Percentiles rank a stretch among this genome's conserved stretches.
phyloP scores from a whole-genome alignment of 2,888 invertebrate genomes.

The Eupithecia insigniata region DNA sequence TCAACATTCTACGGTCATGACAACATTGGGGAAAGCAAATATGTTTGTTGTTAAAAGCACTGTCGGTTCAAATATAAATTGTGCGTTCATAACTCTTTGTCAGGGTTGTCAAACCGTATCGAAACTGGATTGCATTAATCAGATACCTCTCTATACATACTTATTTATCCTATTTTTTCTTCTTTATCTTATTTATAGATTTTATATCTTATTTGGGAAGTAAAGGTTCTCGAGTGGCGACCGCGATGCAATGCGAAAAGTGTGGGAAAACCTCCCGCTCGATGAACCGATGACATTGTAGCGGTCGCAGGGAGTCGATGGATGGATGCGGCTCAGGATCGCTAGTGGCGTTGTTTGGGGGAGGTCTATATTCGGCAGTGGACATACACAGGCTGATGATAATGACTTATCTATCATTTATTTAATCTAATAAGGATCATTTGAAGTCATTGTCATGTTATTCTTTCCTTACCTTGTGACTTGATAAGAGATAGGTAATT shows the following conservation, averaged over 20 bases:
- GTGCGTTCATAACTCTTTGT: slow-evolving; percentile 24
- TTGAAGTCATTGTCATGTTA: neutral
- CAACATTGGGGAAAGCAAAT: neutral
- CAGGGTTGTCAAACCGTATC: slow-evolving; percentile 28
- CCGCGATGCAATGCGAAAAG: too few species aligned
- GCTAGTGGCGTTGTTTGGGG: too few species aligned
- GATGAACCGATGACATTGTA: too few species aligned
- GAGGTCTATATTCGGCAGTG: too few species aligned
- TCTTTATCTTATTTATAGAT: too few species aligned
- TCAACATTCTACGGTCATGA: neutral
- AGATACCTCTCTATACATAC: neutral
- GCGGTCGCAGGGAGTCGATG: too few species aligned
- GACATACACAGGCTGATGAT: too few species aligned
- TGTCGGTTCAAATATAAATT: slow-evolving; percentile 33
- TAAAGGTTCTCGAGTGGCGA: too few species aligned
- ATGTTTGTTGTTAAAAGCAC: slow-evolving; percentile 39
- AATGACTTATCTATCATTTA: neutral
- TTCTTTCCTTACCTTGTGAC: neutral
- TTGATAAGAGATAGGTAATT: neutral
- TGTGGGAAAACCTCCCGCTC: too few species aligned
- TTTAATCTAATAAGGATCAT: neutral
- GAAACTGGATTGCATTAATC: neutral
- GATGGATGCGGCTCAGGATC: too few species aligned
- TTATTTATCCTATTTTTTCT: too few species aligned
- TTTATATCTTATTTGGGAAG: too few species aligned